These are phyloP conservation scores for Caenorhabditis panamensis DNA, from an alignment of 2,888 invertebrate genomes.

Conservation along the genomic window DNA sequence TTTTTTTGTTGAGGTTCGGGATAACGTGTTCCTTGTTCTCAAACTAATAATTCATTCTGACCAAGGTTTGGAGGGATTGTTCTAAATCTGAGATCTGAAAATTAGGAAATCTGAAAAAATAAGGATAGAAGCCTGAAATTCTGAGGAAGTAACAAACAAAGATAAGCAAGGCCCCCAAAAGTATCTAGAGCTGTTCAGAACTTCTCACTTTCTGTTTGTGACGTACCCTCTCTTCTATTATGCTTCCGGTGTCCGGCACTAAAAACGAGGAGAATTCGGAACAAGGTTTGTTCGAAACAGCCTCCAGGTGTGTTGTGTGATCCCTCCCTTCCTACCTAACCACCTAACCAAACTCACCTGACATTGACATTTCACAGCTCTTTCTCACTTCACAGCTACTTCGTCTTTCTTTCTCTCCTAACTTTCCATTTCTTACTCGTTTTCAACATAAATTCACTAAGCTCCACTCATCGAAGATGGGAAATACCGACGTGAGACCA, in stretches of 20 bases:
- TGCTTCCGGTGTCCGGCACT: constrained; percentile 19
- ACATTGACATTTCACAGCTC: constrained; percentile 18
- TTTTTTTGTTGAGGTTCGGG: not conserved
- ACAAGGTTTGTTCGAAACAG: constrained; percentile 28
- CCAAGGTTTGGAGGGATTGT: constrained; percentile 1
- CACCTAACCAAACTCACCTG: constrained; percentile 49
- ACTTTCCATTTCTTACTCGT: not conserved
- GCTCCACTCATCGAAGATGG: constrained; percentile 29
- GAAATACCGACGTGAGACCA: constrained; percentile 25
- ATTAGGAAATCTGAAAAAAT: too few relatives aligned
- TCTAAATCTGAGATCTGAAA: too few relatives aligned
- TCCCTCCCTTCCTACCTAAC: constrained; percentile 12
- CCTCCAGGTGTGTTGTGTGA: constrained; percentile 39
- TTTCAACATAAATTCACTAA: constrained; percentile 2
- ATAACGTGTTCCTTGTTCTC: not conserved
- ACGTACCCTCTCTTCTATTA: constrained; percentile 24
- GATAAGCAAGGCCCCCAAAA: too few relatives aligned
- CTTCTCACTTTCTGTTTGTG: constrained; percentile 41
- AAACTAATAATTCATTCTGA: constrained; percentile 33
- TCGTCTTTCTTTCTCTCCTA: constrained; percentile 8
- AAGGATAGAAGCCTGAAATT: too few relatives aligned
- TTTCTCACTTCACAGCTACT: constrained; percentile 2
- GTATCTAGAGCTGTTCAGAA: constrained; percentile 14
- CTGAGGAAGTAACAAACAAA: too few relatives aligned
- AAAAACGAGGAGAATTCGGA: constrained; percentile 38